Percentiles rank a stretch among this genome's conserved stretches.
Evolutionary conservation across 1,140 invertebrate genomes (phyloP).

Genomic region (Kradibia gibbosae): DNA sequence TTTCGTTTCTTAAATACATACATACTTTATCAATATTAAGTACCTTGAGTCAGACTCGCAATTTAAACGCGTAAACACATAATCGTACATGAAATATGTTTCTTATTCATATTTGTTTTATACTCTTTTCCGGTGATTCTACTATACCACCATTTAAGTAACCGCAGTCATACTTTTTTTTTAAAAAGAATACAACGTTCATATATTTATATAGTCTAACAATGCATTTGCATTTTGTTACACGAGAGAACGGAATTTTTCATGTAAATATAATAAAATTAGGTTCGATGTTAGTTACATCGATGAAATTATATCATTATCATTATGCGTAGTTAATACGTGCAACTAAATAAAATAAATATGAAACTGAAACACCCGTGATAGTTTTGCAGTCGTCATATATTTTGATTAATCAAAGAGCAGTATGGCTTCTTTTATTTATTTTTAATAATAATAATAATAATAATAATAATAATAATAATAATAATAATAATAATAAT

Average conservation of each 20-base stretch:
- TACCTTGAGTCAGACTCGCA: constrained; percentile 41
- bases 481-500: background rate
- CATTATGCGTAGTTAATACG: constrained; percentile 37
- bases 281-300: background rate
- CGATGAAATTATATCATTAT: background rate
- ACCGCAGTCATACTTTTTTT: constrained; percentile 36
- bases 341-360: constrained; percentile 47
- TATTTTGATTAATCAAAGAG: constrained; percentile 47
- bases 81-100: constrained; percentile 36
- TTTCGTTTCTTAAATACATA: background rate
- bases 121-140: constrained; percentile 11
- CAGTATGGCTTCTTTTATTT: constrained; percentile 23
- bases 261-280: constrained; percentile 34
- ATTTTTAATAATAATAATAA: constrained; percentile 25
- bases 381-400: constrained; percentile 39
- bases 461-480: background rate
- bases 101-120: constrained; percentile 14
- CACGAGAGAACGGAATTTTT: constrained; percentile 27
- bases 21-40: background rate
- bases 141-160: constrained; percentile 27
- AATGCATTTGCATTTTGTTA: constrained; percentile 39
- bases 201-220: constrained; percentile 36
- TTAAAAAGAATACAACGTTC: constrained; percentile 30
- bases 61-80: constrained; percentile 18
- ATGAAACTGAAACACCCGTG: constrained; percentile 38